Base-by-base conservation (phyloP, 2,888 invertebrate species). In the Melipona beecheii region DNA sequence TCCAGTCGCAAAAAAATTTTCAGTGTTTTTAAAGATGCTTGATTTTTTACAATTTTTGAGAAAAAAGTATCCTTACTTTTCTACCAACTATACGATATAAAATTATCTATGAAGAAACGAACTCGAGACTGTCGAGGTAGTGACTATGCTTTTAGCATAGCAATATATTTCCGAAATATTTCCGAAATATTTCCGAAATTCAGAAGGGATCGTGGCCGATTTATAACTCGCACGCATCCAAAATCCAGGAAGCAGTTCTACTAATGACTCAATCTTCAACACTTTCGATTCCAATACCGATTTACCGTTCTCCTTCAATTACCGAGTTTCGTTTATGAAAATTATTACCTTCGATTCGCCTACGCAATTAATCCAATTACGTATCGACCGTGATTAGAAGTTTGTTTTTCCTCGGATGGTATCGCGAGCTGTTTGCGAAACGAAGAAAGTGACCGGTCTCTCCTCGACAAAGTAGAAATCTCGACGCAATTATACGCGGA, bases 251-350 rank as follows among this genome's bases (percentile, higher is more conserved):
- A 71, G 24, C 43, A 27, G 19, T 17, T 6, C 5, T 19, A 11
- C 75, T 78, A 85, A 85, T 58, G 69, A 75, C 50, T 75, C 60
- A 69, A 82, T 85, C 62, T 71, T 82, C 68, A 15, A 31, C 69
- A 75, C 78, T 82, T 82, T 86, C 75, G 66, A 69, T 75, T 62
- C 54, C 54, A 65, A 71, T 75, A 17, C 70, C 74, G 17, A 64
- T 49, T 65, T 27, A 11, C 60, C 50, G 72, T 69, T 58, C 73
- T 81, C 68, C 31, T 24, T 15, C 15, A 5, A 21, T 13, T 17
- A 27, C 50, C 17, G 11, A 19, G 60, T 50, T 50, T 49, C 27
- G 6, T n/a, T 43, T 43, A 19, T n/a, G 43, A n/a, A 17, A n/a
- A 31, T 62, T 15, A 49, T 24, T 27, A 9, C 21, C 27, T 24